These are phyloP conservation scores for Stenotaenia linearis DNA, from an alignment of 2,888 invertebrate genomes.

Conservation along the genomic window DNA sequence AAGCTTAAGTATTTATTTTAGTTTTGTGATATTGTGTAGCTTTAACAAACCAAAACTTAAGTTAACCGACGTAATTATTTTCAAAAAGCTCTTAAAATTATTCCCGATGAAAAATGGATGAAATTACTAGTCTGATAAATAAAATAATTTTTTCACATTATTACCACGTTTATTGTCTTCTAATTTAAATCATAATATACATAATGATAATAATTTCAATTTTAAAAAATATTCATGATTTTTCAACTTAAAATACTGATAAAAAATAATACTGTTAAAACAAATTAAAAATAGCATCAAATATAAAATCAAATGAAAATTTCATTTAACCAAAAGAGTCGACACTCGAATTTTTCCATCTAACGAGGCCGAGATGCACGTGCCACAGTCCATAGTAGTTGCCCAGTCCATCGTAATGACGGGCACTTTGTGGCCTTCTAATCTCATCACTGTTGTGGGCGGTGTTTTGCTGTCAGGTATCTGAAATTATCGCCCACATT, in stretches of 20 bases:
- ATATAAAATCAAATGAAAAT: neutral
- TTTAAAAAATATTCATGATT: conserved; percentile 1
- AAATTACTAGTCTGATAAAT: neutral
- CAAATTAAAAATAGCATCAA: neutral
- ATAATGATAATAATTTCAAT: neutral
- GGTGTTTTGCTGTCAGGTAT: conserved; percentile 1
- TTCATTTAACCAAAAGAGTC: conserved; percentile 50
- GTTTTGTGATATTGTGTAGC: neutral
- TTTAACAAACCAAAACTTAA: neutral
- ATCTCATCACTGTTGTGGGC: conserved; percentile 47
- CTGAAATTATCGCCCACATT: neutral
- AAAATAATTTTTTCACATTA: neutral
- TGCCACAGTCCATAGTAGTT: conserved; percentile 55
- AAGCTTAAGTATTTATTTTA: neutral
- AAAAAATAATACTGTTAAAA: neutral
- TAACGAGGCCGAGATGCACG: conserved; percentile 56
- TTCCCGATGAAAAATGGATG: neutral
- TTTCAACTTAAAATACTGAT: neutral
- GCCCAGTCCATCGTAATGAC: conserved; percentile 58
- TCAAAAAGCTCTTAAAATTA: neutral
- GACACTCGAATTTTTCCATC: conserved; percentile 58
- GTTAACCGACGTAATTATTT: neutral
- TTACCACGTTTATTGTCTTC: neutral
- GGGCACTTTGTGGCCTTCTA: conserved; percentile 54
- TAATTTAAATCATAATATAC: neutral